Evolutionary conservation across 2,797 vertebrate genomes (phyloP).

Genomic region (Myiotriccus ornatus): DNA sequence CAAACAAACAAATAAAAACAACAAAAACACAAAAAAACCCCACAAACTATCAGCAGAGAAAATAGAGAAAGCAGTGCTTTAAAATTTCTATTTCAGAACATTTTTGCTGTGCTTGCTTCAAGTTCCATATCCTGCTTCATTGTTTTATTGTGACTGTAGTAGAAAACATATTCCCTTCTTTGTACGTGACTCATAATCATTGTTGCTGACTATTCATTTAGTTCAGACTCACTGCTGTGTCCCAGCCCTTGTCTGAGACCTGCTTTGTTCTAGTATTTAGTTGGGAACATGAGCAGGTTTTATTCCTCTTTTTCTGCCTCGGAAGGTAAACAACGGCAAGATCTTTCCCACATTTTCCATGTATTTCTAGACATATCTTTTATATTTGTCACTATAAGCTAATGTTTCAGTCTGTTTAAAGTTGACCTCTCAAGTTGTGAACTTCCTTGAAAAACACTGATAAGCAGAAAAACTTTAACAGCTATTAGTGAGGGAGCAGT

Average conservation of each 20-base stretch:
- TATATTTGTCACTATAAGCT: constrained; percentile 67
- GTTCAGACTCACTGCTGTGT: constrained; percentile 35
- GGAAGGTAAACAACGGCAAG: constrained; percentile 72
- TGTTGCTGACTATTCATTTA: constrained; percentile 58
- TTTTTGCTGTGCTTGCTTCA: constrained; percentile 9
- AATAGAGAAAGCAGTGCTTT: background rate
- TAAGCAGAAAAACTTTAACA: constrained; percentile 66
- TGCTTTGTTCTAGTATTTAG: constrained; percentile 49
- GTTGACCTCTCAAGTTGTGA: constrained; percentile 64
- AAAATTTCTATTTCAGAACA: constrained; percentile 17
- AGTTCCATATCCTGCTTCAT: constrained; percentile 62
- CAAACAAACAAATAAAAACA: background rate
- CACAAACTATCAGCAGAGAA: background rate
- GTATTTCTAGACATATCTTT: constrained; percentile 70
- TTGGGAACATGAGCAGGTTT: constrained; percentile 47
- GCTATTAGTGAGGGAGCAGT: constrained; percentile 49
- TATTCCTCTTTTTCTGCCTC: constrained; percentile 55
- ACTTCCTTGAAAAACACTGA: constrained; percentile 75
- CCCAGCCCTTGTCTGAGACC: constrained; percentile 21
- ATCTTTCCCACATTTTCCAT: constrained; percentile 68
- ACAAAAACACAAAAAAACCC: too few relatives aligned
- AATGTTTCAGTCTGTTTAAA: constrained; percentile 73
- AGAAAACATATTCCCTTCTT: constrained; percentile 64
- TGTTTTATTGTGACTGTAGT: constrained; percentile 60
- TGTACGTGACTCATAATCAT: constrained; percentile 54